Evolutionary conservation across 2,888 invertebrate genomes (phyloP).

Genomic region (Spodoptera littoralis): DNA sequence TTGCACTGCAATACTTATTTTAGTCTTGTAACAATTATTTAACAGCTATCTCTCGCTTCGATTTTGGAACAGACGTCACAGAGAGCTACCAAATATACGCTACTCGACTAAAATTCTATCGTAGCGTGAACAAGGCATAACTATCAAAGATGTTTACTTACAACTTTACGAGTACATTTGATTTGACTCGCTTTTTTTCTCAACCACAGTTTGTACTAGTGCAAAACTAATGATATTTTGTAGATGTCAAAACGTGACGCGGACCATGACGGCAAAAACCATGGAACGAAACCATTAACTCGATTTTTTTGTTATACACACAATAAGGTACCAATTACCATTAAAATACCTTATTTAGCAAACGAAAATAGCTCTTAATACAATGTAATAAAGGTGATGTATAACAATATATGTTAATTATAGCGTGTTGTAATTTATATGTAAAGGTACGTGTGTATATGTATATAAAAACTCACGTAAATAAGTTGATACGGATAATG

Average conservation of each 20-base stretch:
- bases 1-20: too few relatives aligned
- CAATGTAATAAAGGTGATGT: too few relatives aligned
- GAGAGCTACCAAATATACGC: too few relatives aligned
- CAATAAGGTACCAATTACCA: conserved; percentile 54
- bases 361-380: too few relatives aligned
- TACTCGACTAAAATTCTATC: too few relatives aligned
- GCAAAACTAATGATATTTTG: conserved; percentile 35
- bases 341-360: conserved; percentile 7
- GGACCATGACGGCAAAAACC: conserved; percentile 49
- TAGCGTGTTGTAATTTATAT: conserved; percentile 39
- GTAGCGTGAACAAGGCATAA: too few relatives aligned
- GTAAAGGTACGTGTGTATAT: conserved; percentile 24
- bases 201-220: conserved; percentile 4
- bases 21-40: too few relatives aligned
- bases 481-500: conserved; percentile 21
- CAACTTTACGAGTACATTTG: too few relatives aligned
- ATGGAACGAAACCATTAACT: conserved; percentile 27
- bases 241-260: conserved; percentile 46
- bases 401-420: conserved; percentile 42
- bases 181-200: neutral
- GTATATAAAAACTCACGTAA: conserved; percentile 34
- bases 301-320: conserved; percentile 51
- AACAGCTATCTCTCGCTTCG: too few relatives aligned
- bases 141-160: too few relatives aligned
- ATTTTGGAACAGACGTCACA: too few relatives aligned